phyloP scores from a whole-genome alignment of 2,113 vertebrate genomes.

The Eulemur rufifrons region DNA sequence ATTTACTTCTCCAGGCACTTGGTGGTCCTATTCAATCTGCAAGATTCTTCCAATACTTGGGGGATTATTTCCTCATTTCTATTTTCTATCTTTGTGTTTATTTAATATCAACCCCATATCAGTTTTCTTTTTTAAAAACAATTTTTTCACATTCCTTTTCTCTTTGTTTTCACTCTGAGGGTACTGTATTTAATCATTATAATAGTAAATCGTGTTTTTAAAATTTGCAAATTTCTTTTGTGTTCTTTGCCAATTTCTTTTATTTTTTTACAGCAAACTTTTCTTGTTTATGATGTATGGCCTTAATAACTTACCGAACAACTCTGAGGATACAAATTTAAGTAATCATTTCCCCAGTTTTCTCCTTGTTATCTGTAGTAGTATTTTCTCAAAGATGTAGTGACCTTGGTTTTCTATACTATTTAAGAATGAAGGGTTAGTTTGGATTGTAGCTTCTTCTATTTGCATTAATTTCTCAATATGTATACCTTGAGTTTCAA shows the following conservation, averaged over 20 bases:
- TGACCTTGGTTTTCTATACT: constrained; percentile 1
- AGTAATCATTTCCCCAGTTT: not conserved
- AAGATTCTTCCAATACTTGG: not conserved
- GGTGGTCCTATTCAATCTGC: not conserved
- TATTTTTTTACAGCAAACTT: not conserved
- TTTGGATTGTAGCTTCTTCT: not conserved
- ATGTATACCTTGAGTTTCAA: not conserved
- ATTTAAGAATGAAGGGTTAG: not conserved
- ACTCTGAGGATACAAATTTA: not conserved
- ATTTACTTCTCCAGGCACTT: not conserved
- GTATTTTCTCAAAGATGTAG: not conserved
- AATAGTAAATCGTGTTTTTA: not conserved
- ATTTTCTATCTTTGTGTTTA: not conserved
- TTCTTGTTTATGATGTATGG: not conserved
- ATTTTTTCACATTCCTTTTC: not conserved
- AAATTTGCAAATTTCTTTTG: not conserved
- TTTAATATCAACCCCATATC: not conserved
- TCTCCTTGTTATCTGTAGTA: not conserved
- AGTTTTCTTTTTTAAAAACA: not conserved
- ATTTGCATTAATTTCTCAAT: not conserved
- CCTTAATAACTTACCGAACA: not conserved
- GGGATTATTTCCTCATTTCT: not conserved
- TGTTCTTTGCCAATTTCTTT: not conserved
- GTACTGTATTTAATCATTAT: not conserved
- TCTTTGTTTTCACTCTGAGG: not conserved